Conservation (phyloP, 1,140 invertebrate genomes). For the Nebria ingens region DNA sequence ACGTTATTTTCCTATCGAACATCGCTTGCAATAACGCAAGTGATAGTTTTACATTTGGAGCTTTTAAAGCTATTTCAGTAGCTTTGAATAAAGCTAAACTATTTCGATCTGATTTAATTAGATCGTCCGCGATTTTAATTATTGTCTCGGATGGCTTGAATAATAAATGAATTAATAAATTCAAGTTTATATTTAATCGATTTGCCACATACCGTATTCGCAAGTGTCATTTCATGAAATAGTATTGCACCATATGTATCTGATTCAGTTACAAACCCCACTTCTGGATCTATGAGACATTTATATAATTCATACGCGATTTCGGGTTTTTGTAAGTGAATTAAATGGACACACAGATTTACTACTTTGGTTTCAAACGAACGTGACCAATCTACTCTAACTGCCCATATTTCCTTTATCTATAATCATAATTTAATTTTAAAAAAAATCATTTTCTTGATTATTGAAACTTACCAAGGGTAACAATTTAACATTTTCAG, state of each 20-base stretch:
- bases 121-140: conserved; percentile 19
- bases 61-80: conserved; percentile 22
- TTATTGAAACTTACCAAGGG: not conserved
- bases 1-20: not conserved
- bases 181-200: not conserved
- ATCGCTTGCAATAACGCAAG: not conserved
- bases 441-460: not conserved
- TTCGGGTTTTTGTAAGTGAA: not conserved
- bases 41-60: conserved; percentile 14
- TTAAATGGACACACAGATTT: not conserved
- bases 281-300: not conserved
- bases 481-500: not conserved
- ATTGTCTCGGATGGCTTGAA: conserved; percentile 22
- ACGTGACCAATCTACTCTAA: not conserved
- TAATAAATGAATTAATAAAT: conserved; percentile 4
- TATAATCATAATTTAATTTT: not conserved
- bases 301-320: conserved; percentile 1
- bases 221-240: not conserved
- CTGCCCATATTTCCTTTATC: not conserved
- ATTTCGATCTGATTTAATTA: conserved; percentile 20
- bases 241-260: not conserved
- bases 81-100: conserved; percentile 20
- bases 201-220: not conserved
- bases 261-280: not conserved
- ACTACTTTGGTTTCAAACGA: not conserved